Conservation (phyloP, 2,113 vertebrate genomes). For the Phaethon lepturus region DNA sequence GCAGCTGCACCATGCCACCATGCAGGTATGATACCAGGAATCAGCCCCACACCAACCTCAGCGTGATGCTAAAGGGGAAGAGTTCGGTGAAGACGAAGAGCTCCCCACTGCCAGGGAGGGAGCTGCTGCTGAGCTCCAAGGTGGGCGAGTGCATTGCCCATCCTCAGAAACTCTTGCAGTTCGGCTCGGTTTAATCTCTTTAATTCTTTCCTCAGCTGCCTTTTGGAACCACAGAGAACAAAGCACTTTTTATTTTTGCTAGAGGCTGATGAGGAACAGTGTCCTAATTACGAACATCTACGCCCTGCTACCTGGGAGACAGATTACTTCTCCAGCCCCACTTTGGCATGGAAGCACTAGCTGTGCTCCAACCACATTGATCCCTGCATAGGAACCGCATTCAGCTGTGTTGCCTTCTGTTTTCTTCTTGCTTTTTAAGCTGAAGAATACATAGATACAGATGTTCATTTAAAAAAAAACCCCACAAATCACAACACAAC, state of each 20-base stretch:
- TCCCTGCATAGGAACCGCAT: not conserved
- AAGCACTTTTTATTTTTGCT: not conserved
- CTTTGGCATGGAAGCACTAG: not conserved
- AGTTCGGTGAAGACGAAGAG: not conserved
- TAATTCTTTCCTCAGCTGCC: not conserved
- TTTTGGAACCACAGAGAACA: not conserved
- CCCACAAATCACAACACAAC: not conserved
- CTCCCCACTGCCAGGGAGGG: fast-evolving
- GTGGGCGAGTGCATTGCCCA: not conserved
- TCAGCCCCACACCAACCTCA: fast-evolving
- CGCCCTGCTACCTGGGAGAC: not conserved
- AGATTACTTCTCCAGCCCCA: not conserved
- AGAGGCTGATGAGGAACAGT: not conserved
- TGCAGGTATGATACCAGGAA: not conserved
- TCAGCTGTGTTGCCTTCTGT: not conserved
- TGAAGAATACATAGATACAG: not conserved
- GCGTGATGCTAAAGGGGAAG: not conserved
- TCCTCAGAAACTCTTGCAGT: not conserved
- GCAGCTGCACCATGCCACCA: fast-evolving
- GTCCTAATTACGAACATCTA: slow-evolving; percentile 3
- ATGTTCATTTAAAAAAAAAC: not conserved
- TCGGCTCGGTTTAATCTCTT: not conserved
- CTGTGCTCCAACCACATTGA: not conserved
- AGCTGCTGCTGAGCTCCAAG: not conserved
- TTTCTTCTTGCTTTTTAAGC: not conserved